A percentile compares a stretch with the other conserved stretches of the same genome.
phyloP scores from a whole-genome alignment of 1,140 invertebrate genomes.

The Dolichoris vasculosae region DNA sequence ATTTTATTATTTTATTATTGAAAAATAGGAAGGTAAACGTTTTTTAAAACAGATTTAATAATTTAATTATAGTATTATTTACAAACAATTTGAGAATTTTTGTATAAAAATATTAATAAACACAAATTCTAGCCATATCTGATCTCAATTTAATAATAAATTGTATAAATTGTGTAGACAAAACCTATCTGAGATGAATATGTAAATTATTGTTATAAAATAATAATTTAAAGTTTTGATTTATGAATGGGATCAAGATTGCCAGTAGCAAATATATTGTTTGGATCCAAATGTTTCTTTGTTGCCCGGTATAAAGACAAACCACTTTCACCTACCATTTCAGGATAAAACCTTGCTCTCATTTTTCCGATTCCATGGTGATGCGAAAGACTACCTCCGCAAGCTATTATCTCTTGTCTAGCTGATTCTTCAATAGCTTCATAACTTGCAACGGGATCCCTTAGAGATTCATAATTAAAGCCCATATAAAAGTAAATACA shows the following conservation, averaged over 20 bases:
- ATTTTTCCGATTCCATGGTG: constrained; percentile 98
- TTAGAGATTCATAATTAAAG: constrained; percentile 84
- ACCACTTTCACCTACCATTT: constrained; percentile 85
- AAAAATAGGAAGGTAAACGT: too few relatives aligned
- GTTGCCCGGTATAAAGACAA: constrained; percentile 84
- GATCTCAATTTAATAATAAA: not conserved
- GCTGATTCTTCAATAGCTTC: constrained; percentile 89
- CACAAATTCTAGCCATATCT: too few relatives aligned
- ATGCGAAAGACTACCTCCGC: constrained; percentile 95
- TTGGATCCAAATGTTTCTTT: constrained; percentile 92
- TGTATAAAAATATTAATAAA: too few relatives aligned
- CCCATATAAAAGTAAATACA: constrained; percentile 99
- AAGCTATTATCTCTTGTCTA: constrained; percentile 92
- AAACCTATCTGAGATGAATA: not conserved
- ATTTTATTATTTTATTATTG: too few relatives aligned
- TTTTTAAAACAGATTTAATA: too few relatives aligned
- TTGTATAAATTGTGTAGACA: not conserved
- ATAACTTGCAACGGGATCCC: constrained; percentile 87
- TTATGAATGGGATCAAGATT: constrained; percentile 79
- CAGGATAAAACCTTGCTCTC: constrained; percentile 87
- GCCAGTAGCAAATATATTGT: constrained; percentile 93
- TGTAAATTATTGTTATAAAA: constrained; percentile 23
- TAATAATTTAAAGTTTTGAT: constrained; percentile 64
- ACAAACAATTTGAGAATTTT: too few relatives aligned
- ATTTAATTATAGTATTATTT: too few relatives aligned